Evolutionary conservation across 2,113 vertebrate species (phyloP).

Genomic region (Thomomys bottae): DNA sequence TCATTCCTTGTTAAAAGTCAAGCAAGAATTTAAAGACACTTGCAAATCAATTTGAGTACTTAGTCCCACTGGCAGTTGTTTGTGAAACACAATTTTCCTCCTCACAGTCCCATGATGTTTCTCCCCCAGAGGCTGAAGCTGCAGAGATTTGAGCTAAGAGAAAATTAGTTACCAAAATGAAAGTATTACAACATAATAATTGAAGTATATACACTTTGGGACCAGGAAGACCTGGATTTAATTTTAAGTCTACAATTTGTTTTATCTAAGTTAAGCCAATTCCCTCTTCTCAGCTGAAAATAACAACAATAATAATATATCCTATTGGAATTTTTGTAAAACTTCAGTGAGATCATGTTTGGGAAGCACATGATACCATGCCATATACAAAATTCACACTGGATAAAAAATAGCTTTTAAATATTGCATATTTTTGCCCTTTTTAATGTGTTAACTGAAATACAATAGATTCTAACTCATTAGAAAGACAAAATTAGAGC

Average conservation of each 20-base stretch:
- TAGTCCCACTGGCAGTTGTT: background rate
- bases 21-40: background rate
- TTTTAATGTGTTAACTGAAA: background rate
- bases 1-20: background rate
- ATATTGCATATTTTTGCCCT: background rate
- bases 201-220: background rate
- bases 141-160: background rate
- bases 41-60: background rate
- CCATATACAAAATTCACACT: conserved; percentile 38
- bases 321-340: conserved; percentile 4
- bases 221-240: background rate
- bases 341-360: conserved; percentile 10
- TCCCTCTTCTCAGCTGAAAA: background rate
- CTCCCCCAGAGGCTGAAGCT: background rate
- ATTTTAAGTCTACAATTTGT: background rate
- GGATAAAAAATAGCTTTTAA: conserved; percentile 9
- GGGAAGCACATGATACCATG: background rate
- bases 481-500: too few relatives aligned
- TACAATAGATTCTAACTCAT: too few relatives aligned
- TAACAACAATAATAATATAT: background rate
- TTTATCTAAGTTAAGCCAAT: background rate
- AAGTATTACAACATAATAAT: background rate
- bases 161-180: background rate
- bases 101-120: background rate
- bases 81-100: background rate